A percentile compares a stretch with the other conserved stretches of the same genome.
Conservation (phyloP, 2,888 invertebrate genomes). For the Coremacera marginata region DNA sequence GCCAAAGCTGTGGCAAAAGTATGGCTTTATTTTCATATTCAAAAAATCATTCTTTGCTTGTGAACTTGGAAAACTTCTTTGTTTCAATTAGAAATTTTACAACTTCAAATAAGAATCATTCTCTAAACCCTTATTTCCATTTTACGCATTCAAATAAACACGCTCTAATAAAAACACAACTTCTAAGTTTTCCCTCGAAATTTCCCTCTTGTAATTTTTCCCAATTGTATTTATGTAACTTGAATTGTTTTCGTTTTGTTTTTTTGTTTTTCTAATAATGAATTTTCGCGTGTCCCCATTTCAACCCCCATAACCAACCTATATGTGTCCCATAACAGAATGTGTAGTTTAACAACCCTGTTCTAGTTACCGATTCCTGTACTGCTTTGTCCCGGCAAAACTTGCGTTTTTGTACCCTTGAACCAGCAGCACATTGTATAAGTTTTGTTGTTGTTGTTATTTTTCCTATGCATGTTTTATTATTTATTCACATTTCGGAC, state of each 20-base stretch:
- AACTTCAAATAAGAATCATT: constrained; percentile 6
- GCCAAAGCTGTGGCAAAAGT: no score
- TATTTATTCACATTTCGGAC: neutral
- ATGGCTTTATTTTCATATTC: no score
- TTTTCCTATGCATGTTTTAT: neutral
- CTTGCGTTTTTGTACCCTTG: neutral
- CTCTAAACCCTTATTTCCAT: neutral
- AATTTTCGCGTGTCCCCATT: neutral
- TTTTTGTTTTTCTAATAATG: constrained; percentile 11
- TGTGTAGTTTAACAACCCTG: neutral
- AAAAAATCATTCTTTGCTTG: neutral
- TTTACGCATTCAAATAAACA: neutral
- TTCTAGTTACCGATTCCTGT: neutral
- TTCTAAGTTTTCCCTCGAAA: neutral
- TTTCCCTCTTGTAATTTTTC: constrained; percentile 8
- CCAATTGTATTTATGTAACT: constrained; percentile 2
- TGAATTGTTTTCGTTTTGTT: neutral
- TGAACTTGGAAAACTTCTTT: no score
- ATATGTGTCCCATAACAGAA: constrained; percentile 11
- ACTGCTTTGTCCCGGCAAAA: neutral
- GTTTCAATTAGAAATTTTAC: neutral
- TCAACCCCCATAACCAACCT: neutral
- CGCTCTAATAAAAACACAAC: neutral
- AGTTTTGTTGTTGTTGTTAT: neutral
- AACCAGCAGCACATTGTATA: no score